Percentiles rank a stretch among this genome's conserved stretches.
phyloP scores from a whole-genome alignment of 2,113 vertebrate genomes.

The Triplophysa dalaica region DNA sequence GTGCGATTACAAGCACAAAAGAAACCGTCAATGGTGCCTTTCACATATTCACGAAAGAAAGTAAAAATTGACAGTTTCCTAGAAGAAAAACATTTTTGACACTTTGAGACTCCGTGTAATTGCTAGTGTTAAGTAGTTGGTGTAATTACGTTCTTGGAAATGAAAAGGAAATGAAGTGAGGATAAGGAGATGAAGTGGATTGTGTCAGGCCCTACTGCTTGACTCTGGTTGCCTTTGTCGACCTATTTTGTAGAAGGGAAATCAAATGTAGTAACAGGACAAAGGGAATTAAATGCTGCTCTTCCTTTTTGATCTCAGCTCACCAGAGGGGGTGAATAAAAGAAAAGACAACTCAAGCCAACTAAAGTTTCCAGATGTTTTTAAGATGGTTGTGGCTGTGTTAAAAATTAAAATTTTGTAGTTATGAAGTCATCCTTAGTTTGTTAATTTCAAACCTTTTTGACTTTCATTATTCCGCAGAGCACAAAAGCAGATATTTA shows the following conservation, averaged over 20 bases:
- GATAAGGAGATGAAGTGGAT: conserved; percentile 13
- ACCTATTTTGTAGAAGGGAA: not conserved
- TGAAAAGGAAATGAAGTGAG: conserved; percentile 1
- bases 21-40: conserved; percentile 38
- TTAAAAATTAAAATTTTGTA: too few species aligned
- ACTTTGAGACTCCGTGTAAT: conserved; percentile 28
- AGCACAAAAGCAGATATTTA: too few species aligned
- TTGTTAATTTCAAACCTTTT: too few species aligned
- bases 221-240: conserved; percentile 12
- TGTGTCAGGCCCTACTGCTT: conserved; percentile 16
- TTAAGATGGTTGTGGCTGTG: too few species aligned
- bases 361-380: too few species aligned
- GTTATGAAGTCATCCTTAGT: too few species aligned
- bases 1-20: conserved; percentile 44
- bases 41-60: conserved; percentile 34
- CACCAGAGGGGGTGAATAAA: too few species aligned
- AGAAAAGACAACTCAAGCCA: too few species aligned
- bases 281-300: not conserved
- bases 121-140: conserved; percentile 31
- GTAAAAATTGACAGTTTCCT: conserved; percentile 19
- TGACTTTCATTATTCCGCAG: too few species aligned
- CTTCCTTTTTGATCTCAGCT: not conserved
- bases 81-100: conserved; percentile 37
- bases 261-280: conserved; percentile 13
- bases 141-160: conserved; percentile 14